These are phyloP conservation scores for Aspidoscelis tigris DNA, from an alignment of 2,113 vertebrate species.

Conservation along the genomic window DNA sequence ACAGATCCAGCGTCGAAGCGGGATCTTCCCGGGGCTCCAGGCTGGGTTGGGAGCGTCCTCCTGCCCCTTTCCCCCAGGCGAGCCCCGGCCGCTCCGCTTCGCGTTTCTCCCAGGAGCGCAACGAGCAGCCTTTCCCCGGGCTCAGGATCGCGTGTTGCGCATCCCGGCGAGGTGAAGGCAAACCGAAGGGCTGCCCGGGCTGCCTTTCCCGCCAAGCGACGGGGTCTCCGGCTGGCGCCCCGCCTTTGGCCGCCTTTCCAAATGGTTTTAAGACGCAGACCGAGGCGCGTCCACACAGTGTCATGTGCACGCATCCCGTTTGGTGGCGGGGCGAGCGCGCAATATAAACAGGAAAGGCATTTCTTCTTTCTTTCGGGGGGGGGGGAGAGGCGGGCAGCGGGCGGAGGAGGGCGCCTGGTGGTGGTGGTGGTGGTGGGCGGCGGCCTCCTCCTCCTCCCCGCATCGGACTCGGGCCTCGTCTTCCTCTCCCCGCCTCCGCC, in stretches of 20 bases:
- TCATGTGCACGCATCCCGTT: background rate
- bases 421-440: background rate
- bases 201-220: background rate
- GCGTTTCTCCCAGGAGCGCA: too few relatives aligned
- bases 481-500: background rate
- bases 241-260: background rate
- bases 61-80: too few relatives aligned
- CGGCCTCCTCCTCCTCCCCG: background rate
- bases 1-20: too few relatives aligned
- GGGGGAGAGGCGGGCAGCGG: background rate
- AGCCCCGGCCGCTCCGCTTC: too few relatives aligned
- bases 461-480: background rate
- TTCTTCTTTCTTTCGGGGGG: too few relatives aligned
- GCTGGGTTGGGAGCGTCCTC: too few relatives aligned
- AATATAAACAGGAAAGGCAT: background rate
- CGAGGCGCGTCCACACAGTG: background rate
- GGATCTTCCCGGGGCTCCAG: too few relatives aligned
- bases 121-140: too few relatives aligned
- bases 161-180: background rate
- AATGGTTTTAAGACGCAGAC: background rate
- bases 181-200: background rate
- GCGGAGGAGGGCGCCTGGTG: background rate
- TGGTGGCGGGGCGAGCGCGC: background rate
- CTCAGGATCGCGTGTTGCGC: background rate
- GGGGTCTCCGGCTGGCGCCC: background rate